Evolutionary conservation across 2,797 vertebrate genomes (phyloP).

Genomic region (Hoplostethus atlanticus): DNA sequence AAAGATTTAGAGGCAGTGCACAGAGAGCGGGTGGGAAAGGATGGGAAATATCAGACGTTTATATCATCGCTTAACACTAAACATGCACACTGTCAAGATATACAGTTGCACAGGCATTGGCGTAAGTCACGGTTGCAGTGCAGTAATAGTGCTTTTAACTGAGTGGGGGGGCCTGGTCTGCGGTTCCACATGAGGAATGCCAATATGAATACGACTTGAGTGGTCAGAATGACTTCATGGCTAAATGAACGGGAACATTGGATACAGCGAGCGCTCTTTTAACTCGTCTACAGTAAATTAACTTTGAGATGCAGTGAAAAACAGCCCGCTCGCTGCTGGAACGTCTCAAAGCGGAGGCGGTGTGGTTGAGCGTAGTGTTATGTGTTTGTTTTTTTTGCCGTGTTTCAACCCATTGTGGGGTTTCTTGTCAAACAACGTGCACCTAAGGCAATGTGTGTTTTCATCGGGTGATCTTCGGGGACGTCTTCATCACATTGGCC

Average conservation of each 20-base stretch:
- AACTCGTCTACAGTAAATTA: slow-evolving; percentile 28
- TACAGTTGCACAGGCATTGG: slow-evolving; percentile 36
- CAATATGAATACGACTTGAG: slow-evolving; percentile 43
- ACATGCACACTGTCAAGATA: slow-evolving; percentile 30
- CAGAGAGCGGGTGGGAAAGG: slow-evolving; percentile 4
- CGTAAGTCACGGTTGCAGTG: slow-evolving; percentile 39
- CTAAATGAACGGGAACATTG: slow-evolving; percentile 52
- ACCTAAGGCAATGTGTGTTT: too few relatives aligned
- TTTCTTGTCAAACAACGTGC: neutral
- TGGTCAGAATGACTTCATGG: slow-evolving; percentile 45
- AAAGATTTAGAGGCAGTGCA: slow-evolving; percentile 26
- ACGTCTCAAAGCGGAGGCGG: slow-evolving; percentile 4
- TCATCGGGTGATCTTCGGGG: too few relatives aligned
- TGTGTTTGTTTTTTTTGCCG: slow-evolving; percentile 2
- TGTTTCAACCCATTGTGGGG: neutral
- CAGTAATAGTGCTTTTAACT: slow-evolving; percentile 54
- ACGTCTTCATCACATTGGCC: neutral
- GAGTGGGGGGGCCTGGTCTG: slow-evolving; percentile 44
- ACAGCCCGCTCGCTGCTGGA: slow-evolving; percentile 4
- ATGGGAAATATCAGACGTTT: slow-evolving; percentile 31
- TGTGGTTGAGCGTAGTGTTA: neutral
- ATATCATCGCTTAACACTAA: slow-evolving; percentile 29
- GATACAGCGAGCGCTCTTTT: slow-evolving; percentile 25
- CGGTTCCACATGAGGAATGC: slow-evolving; percentile 37
- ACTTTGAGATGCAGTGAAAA: slow-evolving; percentile 34